Conservation (phyloP, 1,140 invertebrate species). For the Drosophila santomea region DNA sequence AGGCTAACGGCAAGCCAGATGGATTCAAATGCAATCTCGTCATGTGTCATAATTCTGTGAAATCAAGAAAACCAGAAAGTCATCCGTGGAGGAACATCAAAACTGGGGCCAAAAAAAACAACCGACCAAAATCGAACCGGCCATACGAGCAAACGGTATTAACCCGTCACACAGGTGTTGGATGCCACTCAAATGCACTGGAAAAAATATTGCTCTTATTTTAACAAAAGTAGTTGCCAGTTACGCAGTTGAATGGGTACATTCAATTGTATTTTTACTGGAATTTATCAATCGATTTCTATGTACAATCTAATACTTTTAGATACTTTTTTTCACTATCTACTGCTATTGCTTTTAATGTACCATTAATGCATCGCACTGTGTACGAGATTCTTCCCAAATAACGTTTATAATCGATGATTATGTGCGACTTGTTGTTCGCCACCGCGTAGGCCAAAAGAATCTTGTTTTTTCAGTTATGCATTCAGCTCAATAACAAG, state of each 20-base stretch:
- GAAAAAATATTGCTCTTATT: neutral
- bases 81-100: constrained; percentile 12
- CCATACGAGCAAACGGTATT: constrained; percentile 62
- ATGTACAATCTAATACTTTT: too few relatives aligned
- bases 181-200: constrained; percentile 19
- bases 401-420: constrained; percentile 76
- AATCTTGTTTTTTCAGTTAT: constrained; percentile 67
- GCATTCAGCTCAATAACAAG: constrained; percentile 32
- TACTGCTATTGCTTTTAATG: too few relatives aligned
- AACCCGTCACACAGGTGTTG: constrained; percentile 52
- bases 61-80: constrained; percentile 21
- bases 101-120: constrained; percentile 43
- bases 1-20: constrained; percentile 47
- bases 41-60: constrained; percentile 68
- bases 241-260: too few relatives aligned
- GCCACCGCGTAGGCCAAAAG: constrained; percentile 55
- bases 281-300: too few relatives aligned
- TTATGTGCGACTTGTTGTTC: constrained; percentile 73
- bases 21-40: constrained; percentile 40
- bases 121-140: constrained; percentile 43
- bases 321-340: too few relatives aligned
- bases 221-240: neutral
- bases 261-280: too few relatives aligned
- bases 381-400: constrained; percentile 52
- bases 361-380: constrained; percentile 7